Conservation (phyloP, 2,888 invertebrate genomes). For the Megamerina dolium region DNA sequence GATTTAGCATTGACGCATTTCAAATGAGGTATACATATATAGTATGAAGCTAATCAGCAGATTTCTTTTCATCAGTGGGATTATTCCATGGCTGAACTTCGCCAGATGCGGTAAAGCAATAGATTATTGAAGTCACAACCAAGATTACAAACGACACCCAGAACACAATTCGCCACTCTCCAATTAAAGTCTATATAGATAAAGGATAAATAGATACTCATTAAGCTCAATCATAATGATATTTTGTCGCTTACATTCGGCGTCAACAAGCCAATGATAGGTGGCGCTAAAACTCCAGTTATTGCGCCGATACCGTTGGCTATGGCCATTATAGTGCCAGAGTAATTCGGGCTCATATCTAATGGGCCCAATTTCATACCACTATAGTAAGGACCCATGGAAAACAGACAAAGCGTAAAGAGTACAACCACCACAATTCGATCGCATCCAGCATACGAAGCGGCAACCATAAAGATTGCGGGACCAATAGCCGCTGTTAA, state of each 20-base stretch:
- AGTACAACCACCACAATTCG: constrained; percentile 56
- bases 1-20: too few relatives aligned
- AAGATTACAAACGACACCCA: constrained; percentile 72
- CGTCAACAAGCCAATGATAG: constrained; percentile 60
- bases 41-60: too few relatives aligned
- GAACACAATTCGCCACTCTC: constrained; percentile 71
- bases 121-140: constrained; percentile 60
- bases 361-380: constrained; percentile 66
- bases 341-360: constrained; percentile 62
- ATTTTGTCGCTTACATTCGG: constrained; percentile 54
- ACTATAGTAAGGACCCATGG: constrained; percentile 66
- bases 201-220: background rate
- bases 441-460: constrained; percentile 65
- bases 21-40: too few relatives aligned
- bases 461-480: constrained; percentile 61
- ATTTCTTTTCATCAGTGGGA: too few relatives aligned
- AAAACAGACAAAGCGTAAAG: constrained; percentile 63
- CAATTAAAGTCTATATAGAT: constrained; percentile 54
- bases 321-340: constrained; percentile 62
- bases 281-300: constrained; percentile 65
- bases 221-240: background rate
- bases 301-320: constrained; percentile 67
- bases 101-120: constrained; percentile 64
- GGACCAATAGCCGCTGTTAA: constrained; percentile 60
- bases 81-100: constrained; percentile 69